A percentile compares a stretch with the other conserved stretches of the same genome.
Conservation (phyloP, 2,797 vertebrate genomes). For the Sebastes hubbsi region DNA sequence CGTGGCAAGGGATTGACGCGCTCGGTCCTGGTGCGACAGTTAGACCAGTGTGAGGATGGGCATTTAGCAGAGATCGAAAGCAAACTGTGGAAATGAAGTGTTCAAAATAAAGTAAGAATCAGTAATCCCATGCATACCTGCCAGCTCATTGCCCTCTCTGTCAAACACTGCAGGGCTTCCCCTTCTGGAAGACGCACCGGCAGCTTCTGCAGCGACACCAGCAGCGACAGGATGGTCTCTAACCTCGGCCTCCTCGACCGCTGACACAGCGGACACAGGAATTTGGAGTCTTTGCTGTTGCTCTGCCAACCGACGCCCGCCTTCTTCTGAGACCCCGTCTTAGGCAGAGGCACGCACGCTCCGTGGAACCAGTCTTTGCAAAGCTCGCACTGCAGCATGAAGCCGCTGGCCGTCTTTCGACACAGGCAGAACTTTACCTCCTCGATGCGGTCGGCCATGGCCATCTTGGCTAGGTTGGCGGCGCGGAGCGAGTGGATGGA, state of each 20-base stretch:
- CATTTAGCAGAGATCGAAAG: background rate
- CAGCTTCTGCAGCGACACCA: slow-evolving; percentile 97
- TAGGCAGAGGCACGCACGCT: slow-evolving; percentile 94
- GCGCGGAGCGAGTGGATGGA: slow-evolving; percentile 94
- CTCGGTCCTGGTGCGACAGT: slow-evolving; percentile 83
- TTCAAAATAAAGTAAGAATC: background rate
- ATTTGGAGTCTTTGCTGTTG: slow-evolving; percentile 95
- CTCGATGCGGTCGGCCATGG: slow-evolving; percentile 95
- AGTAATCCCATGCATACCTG: slow-evolving; percentile 75
- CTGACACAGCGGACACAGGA: slow-evolving; percentile 95
- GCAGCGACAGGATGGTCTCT: slow-evolving; percentile 94
- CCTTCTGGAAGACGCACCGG: slow-evolving; percentile 95
- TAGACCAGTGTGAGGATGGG: background rate
- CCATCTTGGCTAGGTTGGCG: slow-evolving; percentile 97
- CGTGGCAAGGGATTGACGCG: slow-evolving; percentile 93
- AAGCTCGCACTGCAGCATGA: slow-evolving; percentile 98
- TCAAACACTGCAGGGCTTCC: slow-evolving; percentile 96
- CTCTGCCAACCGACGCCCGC: slow-evolving; percentile 87
- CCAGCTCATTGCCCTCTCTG: slow-evolving; percentile 98
- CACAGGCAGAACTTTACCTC: slow-evolving; percentile 99
- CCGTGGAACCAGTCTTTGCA: slow-evolving; percentile 99
- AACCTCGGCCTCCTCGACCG: slow-evolving; percentile 93
- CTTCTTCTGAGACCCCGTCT: slow-evolving; percentile 93
- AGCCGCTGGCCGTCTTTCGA: slow-evolving; percentile 94
- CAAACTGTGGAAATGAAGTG: background rate